Conservation (phyloP, 1,140 invertebrate species). For the Microplitis mediator region DNA sequence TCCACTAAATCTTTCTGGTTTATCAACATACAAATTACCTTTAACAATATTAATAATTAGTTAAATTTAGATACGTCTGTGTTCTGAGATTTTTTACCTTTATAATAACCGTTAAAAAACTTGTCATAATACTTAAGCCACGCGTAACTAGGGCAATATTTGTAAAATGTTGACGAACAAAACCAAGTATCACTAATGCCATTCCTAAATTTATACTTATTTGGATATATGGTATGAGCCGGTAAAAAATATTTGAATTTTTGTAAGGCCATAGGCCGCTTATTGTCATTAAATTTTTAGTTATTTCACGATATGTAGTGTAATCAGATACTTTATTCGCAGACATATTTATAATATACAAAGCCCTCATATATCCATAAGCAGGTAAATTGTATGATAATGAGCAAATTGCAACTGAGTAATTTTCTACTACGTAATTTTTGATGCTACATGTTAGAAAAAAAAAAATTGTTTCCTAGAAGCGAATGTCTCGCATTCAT, state of each 20-base stretch:
- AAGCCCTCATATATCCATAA: no score
- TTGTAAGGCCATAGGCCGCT: constrained; percentile 7
- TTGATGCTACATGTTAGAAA: no score
- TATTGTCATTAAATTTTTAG: background rate
- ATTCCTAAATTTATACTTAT: background rate
- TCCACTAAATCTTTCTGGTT: background rate
- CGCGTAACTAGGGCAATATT: background rate
- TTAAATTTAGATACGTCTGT: background rate
- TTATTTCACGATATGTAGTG: background rate
- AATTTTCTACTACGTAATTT: no score
- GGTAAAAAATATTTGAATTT: background rate
- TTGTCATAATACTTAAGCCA: constrained; percentile 13
- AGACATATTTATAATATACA: background rate
- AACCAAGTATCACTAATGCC: background rate
- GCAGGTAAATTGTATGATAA: no score
- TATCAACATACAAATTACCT: constrained; percentile 9
- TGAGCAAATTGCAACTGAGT: no score
- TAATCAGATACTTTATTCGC: background rate
- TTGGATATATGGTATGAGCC: background rate
- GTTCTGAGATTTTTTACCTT: background rate
- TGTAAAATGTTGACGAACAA: background rate
- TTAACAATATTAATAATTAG: background rate
- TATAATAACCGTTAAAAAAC: background rate
- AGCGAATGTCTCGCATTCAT: no score
- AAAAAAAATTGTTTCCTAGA: no score